Evolutionary conservation across 2,888 invertebrate genomes (phyloP).

Genomic region (Lepidocyrtinus sp.): DNA sequence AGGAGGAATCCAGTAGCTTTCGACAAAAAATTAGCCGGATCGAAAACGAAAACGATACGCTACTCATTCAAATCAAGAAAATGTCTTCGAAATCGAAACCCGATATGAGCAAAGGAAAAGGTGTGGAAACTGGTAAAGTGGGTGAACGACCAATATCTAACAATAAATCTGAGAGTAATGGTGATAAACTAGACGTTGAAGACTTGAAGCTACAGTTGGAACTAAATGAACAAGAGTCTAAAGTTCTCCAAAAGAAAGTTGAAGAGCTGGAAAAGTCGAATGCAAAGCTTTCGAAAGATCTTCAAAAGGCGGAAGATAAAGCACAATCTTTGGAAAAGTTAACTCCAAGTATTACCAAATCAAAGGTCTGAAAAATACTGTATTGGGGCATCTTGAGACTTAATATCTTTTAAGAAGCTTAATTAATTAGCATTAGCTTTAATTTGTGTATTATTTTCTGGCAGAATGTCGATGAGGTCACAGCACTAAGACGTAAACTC

Average conservation of each 20-base stretch:
- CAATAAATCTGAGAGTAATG: conserved; percentile 2
- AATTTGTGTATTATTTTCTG: too few species aligned
- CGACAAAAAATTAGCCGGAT: conserved; percentile 82
- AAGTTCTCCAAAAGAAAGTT: conserved; percentile 85
- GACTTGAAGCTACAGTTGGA: conserved; percentile 89
- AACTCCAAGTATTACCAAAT: conserved; percentile 67
- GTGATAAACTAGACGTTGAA: conserved; percentile 74
- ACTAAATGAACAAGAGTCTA: conserved; percentile 90
- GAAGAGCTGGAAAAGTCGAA: conserved; percentile 88
- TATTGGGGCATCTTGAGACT: not conserved
- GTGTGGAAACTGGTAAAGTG: conserved; percentile 64
- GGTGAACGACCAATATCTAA: conserved; percentile 41
- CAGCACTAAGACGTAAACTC: conserved; percentile 75
- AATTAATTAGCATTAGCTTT: not conserved
- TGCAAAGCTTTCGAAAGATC: conserved; percentile 81
- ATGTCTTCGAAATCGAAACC: conserved; percentile 89
- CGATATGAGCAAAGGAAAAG: conserved; percentile 65
- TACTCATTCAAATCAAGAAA: conserved; percentile 96
- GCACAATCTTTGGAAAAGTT: conserved; percentile 74
- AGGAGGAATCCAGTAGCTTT: conserved; percentile 83
- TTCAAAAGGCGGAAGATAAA: conserved; percentile 84
- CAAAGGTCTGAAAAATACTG: conserved; percentile 64
- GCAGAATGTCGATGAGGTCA: conserved; percentile 72
- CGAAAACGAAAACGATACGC: conserved; percentile 97
- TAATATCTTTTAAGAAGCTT: not conserved